Evolutionary conservation across 1,140 invertebrate genomes (phyloP).

Genomic region (Tetramorium parvispinum): DNA sequence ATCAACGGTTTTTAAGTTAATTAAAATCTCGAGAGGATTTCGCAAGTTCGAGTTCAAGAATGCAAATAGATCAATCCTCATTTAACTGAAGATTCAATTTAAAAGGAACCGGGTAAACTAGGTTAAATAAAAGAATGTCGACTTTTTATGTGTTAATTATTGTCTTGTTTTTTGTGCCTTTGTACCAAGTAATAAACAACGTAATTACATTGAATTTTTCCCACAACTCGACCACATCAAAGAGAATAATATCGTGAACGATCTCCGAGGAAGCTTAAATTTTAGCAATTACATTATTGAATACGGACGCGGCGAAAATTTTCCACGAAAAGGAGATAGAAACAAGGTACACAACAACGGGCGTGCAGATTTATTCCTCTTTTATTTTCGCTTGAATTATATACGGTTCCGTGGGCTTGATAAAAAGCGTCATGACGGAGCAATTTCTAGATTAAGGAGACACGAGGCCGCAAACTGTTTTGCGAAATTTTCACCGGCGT

Average conservation of each 20-base stretch:
- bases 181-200: constrained; percentile 6
- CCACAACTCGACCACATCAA: not conserved
- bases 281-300: constrained; percentile 6
- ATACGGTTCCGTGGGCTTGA: constrained; percentile 20
- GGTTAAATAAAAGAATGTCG: constrained; percentile 13
- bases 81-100: constrained; percentile 13
- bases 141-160: not conserved
- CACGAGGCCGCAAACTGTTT: constrained; percentile 34
- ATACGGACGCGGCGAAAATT: constrained; percentile 14
- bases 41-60: not conserved
- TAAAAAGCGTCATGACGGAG: constrained; percentile 38
- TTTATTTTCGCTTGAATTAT: constrained; percentile 45
- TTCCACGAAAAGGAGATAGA: not conserved
- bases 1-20: not conserved
- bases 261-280: constrained; percentile 10
- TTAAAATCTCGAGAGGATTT: not conserved
- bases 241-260: constrained; percentile 19
- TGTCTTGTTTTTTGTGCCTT: not conserved
- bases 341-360: not conserved
- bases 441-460: constrained; percentile 48
- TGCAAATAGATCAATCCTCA: not conserved
- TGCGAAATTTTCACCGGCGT: constrained; percentile 10
- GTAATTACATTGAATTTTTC: constrained; percentile 44
- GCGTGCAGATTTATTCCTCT: not conserved
- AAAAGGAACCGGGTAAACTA: not conserved